These are phyloP conservation scores for Grallaria varia DNA, from an alignment of 2,113 vertebrate species.

Conservation along the genomic window DNA sequence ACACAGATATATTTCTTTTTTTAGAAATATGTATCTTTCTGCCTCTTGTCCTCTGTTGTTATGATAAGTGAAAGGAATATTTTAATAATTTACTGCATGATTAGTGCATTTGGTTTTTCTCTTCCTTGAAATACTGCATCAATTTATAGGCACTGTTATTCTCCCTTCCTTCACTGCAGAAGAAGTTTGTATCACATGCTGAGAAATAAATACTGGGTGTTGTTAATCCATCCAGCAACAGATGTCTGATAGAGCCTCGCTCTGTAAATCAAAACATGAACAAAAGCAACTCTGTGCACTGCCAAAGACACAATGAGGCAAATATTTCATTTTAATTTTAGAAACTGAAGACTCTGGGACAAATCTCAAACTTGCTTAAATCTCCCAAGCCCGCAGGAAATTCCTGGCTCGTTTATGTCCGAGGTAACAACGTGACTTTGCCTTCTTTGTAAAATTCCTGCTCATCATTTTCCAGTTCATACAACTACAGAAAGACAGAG, in stretches of 20 bases:
- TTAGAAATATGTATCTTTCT: neutral
- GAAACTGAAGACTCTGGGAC: neutral
- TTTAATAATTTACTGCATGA: slow-evolving; percentile 15
- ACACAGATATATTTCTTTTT: neutral
- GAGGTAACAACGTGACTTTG: neutral
- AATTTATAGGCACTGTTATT: slow-evolving; percentile 2
- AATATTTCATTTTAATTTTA: neutral
- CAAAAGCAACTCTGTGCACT: slow-evolving; percentile 25
- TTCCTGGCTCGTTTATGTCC: neutral
- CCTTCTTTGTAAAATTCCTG: neutral
- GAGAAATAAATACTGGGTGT: slow-evolving; percentile 33
- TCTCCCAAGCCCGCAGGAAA: neutral
- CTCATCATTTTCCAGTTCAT: neutral
- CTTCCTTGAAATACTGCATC: slow-evolving; percentile 10
- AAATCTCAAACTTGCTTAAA: neutral
- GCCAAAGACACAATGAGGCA: neutral
- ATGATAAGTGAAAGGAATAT: neutral
- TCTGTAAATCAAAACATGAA: slow-evolving; percentile 42
- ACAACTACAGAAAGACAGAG: neutral
- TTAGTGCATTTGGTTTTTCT: neutral
- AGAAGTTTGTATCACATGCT: neutral
- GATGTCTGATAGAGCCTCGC: slow-evolving; percentile 26
- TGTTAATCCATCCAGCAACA: slow-evolving; percentile 55
- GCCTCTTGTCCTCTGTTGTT: neutral
- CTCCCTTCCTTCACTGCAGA: neutral